Conservation (phyloP, 2,113 vertebrate species). For the Acinonyx jubatus region DNA sequence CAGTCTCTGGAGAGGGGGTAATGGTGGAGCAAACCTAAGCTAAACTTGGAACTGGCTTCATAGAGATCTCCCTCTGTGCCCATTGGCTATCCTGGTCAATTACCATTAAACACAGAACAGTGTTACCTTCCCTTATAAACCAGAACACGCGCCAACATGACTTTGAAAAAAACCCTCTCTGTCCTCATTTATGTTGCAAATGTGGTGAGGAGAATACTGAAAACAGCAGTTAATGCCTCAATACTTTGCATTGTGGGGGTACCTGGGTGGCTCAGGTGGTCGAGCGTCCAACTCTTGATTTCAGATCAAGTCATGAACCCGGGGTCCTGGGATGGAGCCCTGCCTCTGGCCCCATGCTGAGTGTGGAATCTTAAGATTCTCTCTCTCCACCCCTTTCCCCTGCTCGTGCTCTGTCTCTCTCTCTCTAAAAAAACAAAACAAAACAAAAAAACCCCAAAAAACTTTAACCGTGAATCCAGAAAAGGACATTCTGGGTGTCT, state of each 20-base stretch:
- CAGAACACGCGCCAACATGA: neutral
- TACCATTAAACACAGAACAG: neutral
- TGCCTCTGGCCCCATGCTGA: too few relatives aligned
- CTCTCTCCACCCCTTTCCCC: too few relatives aligned
- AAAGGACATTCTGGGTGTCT: neutral
- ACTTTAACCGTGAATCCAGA: neutral
- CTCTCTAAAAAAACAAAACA: too few relatives aligned
- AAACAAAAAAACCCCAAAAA: too few relatives aligned
- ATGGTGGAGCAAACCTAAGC: neutral
- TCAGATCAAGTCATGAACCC: too few relatives aligned
- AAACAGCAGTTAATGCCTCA: neutral
- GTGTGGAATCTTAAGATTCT: too few relatives aligned
- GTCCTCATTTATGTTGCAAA: neutral
- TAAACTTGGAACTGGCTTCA: neutral
- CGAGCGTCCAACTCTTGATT: too few relatives aligned
- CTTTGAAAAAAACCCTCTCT: neutral
- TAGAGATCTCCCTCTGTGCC: neutral
- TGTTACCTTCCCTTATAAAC: neutral
- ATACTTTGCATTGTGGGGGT: neutral
- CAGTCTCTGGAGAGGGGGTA: neutral
- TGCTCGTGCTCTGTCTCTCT: too few relatives aligned
- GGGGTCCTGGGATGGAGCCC: too few relatives aligned
- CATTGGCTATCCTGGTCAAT: neutral
- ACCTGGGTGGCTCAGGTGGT: too few relatives aligned
- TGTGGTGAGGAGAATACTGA: neutral